Conservation (phyloP, 2,888 invertebrate genomes). For the Beris morrisii region DNA sequence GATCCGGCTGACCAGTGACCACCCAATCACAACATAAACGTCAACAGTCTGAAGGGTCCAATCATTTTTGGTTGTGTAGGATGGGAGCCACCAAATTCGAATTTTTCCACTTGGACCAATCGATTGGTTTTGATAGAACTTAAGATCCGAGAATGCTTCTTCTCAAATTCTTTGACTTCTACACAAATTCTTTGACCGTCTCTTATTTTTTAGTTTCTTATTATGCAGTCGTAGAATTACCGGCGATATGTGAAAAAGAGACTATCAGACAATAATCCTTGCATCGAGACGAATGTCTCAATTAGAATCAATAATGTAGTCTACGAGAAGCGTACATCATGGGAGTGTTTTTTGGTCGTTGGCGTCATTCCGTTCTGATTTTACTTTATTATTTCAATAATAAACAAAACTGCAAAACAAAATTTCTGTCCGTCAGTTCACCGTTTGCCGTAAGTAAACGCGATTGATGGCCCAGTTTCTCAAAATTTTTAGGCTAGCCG, state of each 20-base stretch:
- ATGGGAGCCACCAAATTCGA: neutral
- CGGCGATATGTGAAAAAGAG: neutral
- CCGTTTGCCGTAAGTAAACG: too few relatives aligned
- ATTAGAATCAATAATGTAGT: slow-evolving; percentile 34
- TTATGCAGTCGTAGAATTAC: too few relatives aligned
- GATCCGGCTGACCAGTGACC: slow-evolving; percentile 12
- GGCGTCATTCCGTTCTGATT: too few relatives aligned
- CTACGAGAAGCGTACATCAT: slow-evolving; percentile 23
- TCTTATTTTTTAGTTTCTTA: too few relatives aligned
- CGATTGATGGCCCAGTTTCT: too few relatives aligned
- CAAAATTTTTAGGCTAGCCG: too few relatives aligned
- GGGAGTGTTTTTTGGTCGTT: slow-evolving; percentile 33
- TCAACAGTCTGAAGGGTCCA: slow-evolving; percentile 1
- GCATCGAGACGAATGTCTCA: slow-evolving; percentile 35
- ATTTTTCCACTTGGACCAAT: slow-evolving; percentile 13
- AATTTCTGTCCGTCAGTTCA: too few relatives aligned
- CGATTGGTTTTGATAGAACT: neutral
- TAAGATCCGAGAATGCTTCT: too few relatives aligned
- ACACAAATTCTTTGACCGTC: too few relatives aligned
- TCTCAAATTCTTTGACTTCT: too few relatives aligned
- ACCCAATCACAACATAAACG: slow-evolving; percentile 9
- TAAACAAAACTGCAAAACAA: too few relatives aligned
- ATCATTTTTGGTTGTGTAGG: slow-evolving; percentile 21
- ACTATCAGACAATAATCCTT: slow-evolving; percentile 11
- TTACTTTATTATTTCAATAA: too few relatives aligned